Evolutionary conservation across 2,888 invertebrate species (phyloP).

Genomic region (Cerastoderma edule): DNA sequence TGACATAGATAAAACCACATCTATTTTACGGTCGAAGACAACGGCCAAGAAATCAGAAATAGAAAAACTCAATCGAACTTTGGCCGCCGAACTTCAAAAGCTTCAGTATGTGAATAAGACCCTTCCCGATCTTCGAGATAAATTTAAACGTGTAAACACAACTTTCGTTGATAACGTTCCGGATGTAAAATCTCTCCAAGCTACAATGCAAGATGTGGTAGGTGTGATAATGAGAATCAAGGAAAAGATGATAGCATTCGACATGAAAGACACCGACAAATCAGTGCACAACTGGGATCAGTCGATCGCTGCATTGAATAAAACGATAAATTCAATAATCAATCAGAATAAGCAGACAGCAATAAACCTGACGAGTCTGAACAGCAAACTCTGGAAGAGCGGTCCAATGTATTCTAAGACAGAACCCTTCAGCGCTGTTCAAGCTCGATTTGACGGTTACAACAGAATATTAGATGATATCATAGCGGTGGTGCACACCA

Average conservation of each 20-base stretch:
- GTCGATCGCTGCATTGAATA: conserved; percentile 38
- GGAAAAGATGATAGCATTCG: conserved; percentile 51
- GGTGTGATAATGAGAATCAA: conserved; percentile 45
- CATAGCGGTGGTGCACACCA: conserved; percentile 32
- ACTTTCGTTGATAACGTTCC: conserved; percentile 30
- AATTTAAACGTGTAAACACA: conserved; percentile 33
- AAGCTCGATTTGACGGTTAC: conserved; percentile 34
- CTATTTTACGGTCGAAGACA: background rate
- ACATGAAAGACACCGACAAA: conserved; percentile 43
- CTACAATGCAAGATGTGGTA: conserved; percentile 28
- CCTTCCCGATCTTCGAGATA: conserved; percentile 32
- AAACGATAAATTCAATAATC: conserved; percentile 23
- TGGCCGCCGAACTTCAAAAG: conserved; percentile 45
- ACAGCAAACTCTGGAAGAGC: conserved; percentile 36
- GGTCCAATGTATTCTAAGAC: conserved; percentile 36
- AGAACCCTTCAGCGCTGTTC: conserved; percentile 35
- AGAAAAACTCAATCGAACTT: conserved; percentile 10
- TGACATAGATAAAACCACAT: background rate
- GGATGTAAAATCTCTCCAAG: conserved; percentile 27
- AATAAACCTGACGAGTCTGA: conserved; percentile 29
- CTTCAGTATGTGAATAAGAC: conserved; percentile 34
- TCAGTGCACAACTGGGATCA: conserved; percentile 39
- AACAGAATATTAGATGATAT: conserved; percentile 49
- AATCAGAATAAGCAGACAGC: conserved; percentile 28
- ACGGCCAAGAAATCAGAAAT: background rate